Percentiles rank a stretch among this genome's conserved stretches.
Evolutionary conservation across 37 sponge, comb jelly and placozoan genomes (phyloP).

Genomic region (Diacarnus erythraeanus): DNA sequence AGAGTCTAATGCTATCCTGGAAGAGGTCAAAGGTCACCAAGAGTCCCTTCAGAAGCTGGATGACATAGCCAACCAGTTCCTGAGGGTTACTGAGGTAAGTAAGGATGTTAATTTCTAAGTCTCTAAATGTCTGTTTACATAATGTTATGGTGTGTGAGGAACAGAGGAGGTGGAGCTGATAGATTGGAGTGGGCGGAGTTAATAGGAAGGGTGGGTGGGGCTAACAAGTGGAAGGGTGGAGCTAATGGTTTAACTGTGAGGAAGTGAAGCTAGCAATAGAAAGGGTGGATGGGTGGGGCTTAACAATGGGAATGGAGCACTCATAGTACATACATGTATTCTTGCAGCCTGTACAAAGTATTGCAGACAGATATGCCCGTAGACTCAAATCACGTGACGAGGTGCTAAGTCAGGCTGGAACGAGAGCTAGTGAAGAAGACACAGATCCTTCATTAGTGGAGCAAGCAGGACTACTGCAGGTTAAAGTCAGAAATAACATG

Average conservation of each 20-base stretch:
- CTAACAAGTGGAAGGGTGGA: no score
- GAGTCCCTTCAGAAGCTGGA: slow-evolving; percentile 21
- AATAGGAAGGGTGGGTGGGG: no score
- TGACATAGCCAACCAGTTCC: slow-evolving; percentile 33
- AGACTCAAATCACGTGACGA: slow-evolving; percentile 20
- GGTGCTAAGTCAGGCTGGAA: neutral
- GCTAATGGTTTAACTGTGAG: no score
- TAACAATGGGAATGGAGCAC: no score
- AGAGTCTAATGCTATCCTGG: slow-evolving; percentile 15
- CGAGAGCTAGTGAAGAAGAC: slow-evolving; percentile 15
- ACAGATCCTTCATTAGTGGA: slow-evolving; percentile 28
- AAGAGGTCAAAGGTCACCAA: neutral
- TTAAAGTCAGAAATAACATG: no score
- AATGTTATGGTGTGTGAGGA: no score
- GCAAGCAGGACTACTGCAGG: slow-evolving; percentile 41
- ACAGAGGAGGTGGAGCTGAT: neutral
- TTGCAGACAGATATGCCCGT: slow-evolving; percentile 54
- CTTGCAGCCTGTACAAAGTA: slow-evolving; percentile 46
- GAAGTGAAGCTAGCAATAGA: no score
- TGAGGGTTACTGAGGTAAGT: slow-evolving; percentile 49
- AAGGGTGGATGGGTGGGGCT: no score
- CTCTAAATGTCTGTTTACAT: no score
- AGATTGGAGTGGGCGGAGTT: neutral
- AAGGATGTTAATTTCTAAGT: neutral
- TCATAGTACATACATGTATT: neutral